Evolutionary conservation across 2,888 invertebrate genomes (phyloP).

Genomic region (Aricia artaxerxes): DNA sequence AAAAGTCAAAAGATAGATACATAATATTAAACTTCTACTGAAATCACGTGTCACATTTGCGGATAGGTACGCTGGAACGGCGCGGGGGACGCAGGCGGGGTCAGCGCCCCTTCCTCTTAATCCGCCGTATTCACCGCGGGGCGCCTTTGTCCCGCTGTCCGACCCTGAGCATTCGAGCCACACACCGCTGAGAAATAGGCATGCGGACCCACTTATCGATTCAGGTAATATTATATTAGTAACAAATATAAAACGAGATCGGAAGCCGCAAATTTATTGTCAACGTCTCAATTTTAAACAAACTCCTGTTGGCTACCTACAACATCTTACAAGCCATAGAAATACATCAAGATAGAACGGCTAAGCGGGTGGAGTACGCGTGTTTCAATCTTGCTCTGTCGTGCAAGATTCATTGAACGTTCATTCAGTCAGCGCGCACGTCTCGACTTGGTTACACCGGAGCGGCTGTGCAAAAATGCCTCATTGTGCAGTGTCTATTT

Average conservation of each 20-base stretch:
- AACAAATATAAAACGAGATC: neutral
- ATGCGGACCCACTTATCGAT: conserved; percentile 38
- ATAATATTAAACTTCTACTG: neutral
- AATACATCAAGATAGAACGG: too few species aligned
- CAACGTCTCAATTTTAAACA: neutral
- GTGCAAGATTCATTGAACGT: too few species aligned
- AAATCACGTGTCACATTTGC: conserved; percentile 22
- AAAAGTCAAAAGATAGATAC: neutral
- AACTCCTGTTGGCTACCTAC: neutral
- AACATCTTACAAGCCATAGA: neutral
- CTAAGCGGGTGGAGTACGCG: too few species aligned
- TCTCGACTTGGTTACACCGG: too few species aligned
- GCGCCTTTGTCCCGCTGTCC: conserved; percentile 69
- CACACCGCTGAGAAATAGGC: conserved; percentile 52
- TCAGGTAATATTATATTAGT: conserved; percentile 32
- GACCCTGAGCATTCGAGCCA: conserved; percentile 59
- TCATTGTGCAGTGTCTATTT: too few species aligned
- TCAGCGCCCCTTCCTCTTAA: conserved; percentile 30
- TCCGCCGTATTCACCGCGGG: conserved; percentile 54
- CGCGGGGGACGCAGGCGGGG: neutral
- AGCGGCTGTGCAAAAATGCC: too few species aligned
- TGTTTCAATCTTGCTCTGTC: too few species aligned
- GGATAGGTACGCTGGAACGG: conserved; percentile 10
- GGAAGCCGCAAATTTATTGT: neutral
- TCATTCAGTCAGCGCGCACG: too few species aligned